phyloP scores from a whole-genome alignment of 2,888 invertebrate species.

The Ferrisia virgata region DNA sequence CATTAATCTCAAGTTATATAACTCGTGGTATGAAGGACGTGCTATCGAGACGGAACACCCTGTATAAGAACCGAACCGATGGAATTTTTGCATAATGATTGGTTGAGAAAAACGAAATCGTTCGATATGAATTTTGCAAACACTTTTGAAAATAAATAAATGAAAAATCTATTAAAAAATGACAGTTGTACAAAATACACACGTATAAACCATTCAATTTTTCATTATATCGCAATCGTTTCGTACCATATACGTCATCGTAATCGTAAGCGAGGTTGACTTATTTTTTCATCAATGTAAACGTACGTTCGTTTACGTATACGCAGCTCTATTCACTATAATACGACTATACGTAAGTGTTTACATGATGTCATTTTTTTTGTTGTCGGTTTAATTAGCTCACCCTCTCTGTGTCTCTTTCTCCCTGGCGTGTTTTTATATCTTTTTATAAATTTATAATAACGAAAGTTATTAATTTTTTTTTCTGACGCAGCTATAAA shows the following conservation, averaged over 20 bases:
- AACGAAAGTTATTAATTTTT: constrained; percentile 12
- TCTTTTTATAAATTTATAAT: background rate
- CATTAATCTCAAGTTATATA: no score
- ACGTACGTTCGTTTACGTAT: no score
- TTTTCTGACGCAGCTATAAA: background rate
- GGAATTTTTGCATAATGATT: background rate
- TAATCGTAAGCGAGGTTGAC: background rate
- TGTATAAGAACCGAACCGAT: background rate
- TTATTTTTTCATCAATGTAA: background rate
- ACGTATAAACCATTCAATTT: background rate
- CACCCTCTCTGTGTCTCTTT: no score
- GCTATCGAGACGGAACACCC: no score
- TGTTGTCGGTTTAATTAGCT: background rate
- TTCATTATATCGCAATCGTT: background rate
- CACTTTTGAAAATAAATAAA: background rate
- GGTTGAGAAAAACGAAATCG: background rate
- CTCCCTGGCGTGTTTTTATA: background rate
- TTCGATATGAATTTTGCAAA: background rate
- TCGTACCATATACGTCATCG: background rate
- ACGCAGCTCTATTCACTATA: background rate
- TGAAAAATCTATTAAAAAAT: constrained; percentile 11
- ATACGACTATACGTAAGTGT: background rate
- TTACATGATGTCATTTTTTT: background rate
- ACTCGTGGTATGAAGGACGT: no score
- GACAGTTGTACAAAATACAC: background rate